A percentile compares a stretch with the other conserved stretches of the same genome.
Conservation (phyloP, 2,113 vertebrate genomes). For the Microcebus griseorufus region DNA sequence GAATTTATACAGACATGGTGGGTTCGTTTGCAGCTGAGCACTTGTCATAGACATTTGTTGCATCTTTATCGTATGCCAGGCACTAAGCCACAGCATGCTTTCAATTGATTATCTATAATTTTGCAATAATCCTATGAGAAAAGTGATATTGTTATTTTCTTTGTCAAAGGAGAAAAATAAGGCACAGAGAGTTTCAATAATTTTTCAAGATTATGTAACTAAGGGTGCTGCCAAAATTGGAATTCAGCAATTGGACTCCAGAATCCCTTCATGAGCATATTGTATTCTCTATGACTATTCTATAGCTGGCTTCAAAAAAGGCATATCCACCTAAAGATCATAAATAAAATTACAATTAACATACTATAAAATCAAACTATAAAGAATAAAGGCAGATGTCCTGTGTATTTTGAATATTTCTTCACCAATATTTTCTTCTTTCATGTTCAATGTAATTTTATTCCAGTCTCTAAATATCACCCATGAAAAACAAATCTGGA, state of each 20-base stretch:
- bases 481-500: constrained; percentile 34
- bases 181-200: background rate
- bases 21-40: background rate
- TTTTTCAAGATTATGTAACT: constrained; percentile 13
- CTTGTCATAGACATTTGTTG: background rate
- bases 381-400: background rate
- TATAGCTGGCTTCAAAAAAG: background rate
- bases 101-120: background rate
- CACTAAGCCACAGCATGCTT: background rate
- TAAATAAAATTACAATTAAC: background rate
- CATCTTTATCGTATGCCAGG: background rate
- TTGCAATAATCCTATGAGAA: background rate
- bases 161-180: constrained; percentile 28
- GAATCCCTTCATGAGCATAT: background rate
- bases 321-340: background rate
- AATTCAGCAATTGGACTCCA: background rate
- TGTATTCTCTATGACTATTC: background rate
- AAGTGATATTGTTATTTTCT: background rate
- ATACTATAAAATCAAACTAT: background rate
- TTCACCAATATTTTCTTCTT: constrained; percentile 5
- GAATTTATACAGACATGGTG: background rate
- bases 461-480: constrained; percentile 7
- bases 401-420: background rate
- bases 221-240: background rate
- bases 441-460: constrained; percentile 12